Percentiles rank a stretch among this genome's conserved stretches.
Evolutionary conservation across 2,113 vertebrate species (phyloP).

Genomic region (Nyctereutes procyonoides): DNA sequence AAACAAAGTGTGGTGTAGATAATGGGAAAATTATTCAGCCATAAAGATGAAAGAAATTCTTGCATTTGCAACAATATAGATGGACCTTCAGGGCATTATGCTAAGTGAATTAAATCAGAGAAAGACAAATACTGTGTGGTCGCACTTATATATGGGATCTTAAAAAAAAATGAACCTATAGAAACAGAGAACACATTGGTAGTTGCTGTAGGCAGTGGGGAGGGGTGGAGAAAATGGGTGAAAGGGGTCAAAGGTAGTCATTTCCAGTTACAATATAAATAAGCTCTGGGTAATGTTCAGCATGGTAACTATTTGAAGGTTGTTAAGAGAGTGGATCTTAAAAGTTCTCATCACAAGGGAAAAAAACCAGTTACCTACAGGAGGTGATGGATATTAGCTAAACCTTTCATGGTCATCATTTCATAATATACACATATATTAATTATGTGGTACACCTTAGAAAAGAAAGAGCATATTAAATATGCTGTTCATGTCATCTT

Average conservation of each 20-base stretch:
- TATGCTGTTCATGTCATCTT: background rate
- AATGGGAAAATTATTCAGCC: background rate
- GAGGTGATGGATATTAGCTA: background rate
- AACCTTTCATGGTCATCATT: background rate
- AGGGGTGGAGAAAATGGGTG: background rate
- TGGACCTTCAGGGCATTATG: background rate
- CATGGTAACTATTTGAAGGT: background rate
- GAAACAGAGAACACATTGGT: background rate
- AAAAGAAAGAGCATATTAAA: background rate
- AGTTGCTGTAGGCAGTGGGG: background rate
- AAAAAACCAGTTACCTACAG: background rate
- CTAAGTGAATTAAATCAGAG: background rate
- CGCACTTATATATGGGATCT: background rate
- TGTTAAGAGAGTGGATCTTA: background rate
- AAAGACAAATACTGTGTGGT: background rate
- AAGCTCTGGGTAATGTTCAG: background rate
- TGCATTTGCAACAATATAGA: background rate
- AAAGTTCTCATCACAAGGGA: background rate
- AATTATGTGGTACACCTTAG: background rate
- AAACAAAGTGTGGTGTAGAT: background rate
- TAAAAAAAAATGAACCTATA: background rate
- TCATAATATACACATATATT: background rate
- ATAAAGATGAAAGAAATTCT: background rate
- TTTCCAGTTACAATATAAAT: background rate
- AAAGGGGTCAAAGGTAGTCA: background rate